Percentiles rank a stretch among this genome's conserved stretches.
These are phyloP conservation scores for Cosmopolites sordidus DNA, from an alignment of 2,888 invertebrate species.

Conservation along the genomic window DNA sequence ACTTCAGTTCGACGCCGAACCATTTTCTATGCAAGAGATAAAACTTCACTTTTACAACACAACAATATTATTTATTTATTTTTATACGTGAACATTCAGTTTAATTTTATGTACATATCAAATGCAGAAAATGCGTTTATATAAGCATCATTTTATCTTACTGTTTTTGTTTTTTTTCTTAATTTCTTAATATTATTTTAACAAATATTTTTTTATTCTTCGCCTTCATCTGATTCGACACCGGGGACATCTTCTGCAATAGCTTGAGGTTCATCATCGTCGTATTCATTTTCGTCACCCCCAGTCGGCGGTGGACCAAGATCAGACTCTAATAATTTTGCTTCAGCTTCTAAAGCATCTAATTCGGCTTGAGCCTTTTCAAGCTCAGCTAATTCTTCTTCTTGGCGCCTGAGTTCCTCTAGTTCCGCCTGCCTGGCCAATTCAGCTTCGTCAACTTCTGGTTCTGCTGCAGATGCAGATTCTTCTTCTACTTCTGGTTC, in stretches of 20 bases:
- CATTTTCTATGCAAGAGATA: too few species aligned
- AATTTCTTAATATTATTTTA: neutral
- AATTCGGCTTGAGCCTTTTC: slow-evolving; percentile 34
- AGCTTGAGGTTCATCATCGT: slow-evolving; percentile 34
- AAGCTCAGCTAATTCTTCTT: slow-evolving; percentile 36
- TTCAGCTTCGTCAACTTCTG: slow-evolving; percentile 33
- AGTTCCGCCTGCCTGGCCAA: slow-evolving; percentile 34
- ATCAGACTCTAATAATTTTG: slow-evolving; percentile 27
- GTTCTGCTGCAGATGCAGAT: slow-evolving; percentile 46
- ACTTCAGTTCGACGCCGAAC: too few species aligned
- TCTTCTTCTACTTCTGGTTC: slow-evolving; percentile 42
- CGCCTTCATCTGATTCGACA: slow-evolving; percentile 29
- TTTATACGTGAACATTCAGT: neutral
- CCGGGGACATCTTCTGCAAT: slow-evolving; percentile 37
- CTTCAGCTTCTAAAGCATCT: slow-evolving; percentile 34
- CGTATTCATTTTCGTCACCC: slow-evolving; percentile 21
- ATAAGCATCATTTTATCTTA: neutral
- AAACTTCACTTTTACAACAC: too few species aligned
- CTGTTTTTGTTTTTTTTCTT: too few species aligned
- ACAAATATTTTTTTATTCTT: slow-evolving; percentile 12
- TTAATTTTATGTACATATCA: slow-evolving; percentile 2
- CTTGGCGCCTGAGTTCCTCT: slow-evolving; percentile 49
- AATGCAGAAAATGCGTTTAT: neutral
- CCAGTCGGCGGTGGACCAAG: slow-evolving; percentile 24
- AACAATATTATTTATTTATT: neutral